Evolutionary conservation across 2,113 vertebrate genomes (phyloP).

Genomic region (Nesoenas mayeri): DNA sequence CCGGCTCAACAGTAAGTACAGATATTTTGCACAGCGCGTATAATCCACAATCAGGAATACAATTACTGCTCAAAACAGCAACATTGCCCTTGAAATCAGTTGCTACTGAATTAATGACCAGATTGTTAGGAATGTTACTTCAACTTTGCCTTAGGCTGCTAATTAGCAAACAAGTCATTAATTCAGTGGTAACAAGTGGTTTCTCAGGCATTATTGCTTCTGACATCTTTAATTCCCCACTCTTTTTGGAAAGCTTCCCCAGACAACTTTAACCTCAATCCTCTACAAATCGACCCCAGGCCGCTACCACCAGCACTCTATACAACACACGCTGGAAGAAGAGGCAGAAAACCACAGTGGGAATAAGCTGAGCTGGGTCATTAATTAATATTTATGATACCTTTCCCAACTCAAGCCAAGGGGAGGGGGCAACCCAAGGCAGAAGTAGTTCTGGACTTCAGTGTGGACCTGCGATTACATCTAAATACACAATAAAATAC

Average conservation of each 20-base stretch:
- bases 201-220: conserved; percentile 58
- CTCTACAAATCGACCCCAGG: background rate
- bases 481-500: background rate
- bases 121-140: conserved; percentile 44
- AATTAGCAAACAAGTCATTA: conserved; percentile 73
- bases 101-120: conserved; percentile 66
- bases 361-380: background rate
- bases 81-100: conserved; percentile 55
- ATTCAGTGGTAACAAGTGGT: conserved; percentile 64
- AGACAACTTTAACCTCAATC: conserved; percentile 15
- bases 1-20: background rate
- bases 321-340: background rate
- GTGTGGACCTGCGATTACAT: background rate
- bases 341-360: background rate
- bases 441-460: background rate
- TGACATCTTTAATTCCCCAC: conserved; percentile 51
- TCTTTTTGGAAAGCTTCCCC: conserved; percentile 23
- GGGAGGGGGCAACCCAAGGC: background rate
- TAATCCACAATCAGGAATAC: conserved; percentile 26
- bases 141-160: conserved; percentile 61
- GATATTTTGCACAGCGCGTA: background rate
- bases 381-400: background rate
- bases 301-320: background rate
- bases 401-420: background rate
- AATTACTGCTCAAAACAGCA: conserved; percentile 65